These are phyloP conservation scores for Corydoras maculifer DNA, from an alignment of 2,113 vertebrate genomes.

Conservation along the genomic window DNA sequence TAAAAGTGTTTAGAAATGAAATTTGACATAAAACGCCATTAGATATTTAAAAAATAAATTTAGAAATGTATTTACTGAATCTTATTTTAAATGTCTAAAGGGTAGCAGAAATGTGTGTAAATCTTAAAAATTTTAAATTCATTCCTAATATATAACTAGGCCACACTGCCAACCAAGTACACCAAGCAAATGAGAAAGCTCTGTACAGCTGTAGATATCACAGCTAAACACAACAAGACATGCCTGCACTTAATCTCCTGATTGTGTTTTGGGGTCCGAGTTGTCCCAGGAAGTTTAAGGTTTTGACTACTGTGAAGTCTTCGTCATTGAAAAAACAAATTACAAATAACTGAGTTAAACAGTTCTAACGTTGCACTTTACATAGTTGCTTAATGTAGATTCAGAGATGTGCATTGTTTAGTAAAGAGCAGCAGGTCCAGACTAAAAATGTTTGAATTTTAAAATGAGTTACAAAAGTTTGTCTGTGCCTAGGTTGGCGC, in stretches of 20 bases:
- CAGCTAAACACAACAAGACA: not conserved
- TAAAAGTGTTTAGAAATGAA: too few species aligned
- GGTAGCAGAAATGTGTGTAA: too few species aligned
- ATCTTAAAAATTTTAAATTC: too few species aligned
- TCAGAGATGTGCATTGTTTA: not conserved
- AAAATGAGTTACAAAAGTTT: too few species aligned
- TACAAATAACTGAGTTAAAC: too few species aligned
- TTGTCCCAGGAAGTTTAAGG: constrained; percentile 22
- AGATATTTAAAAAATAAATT: too few species aligned
- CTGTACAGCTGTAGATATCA: constrained; percentile 3
- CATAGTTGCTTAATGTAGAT: not conserved
- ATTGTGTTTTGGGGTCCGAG: constrained; percentile 1
- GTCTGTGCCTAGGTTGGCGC: not conserved
- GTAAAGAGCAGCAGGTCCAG: not conserved
- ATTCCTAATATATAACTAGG: too few species aligned
- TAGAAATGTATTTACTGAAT: too few species aligned
- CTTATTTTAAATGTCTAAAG: too few species aligned
- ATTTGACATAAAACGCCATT: too few species aligned
- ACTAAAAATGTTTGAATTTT: too few species aligned
- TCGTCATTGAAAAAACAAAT: constrained; percentile 22
- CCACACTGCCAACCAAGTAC: not conserved
- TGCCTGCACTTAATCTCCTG: not conserved
- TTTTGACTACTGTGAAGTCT: constrained; percentile 42
- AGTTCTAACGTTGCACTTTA: not conserved
- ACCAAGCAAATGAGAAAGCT: constrained; percentile 5